These are phyloP conservation scores for Anadara kagoshimensis DNA, from an alignment of 1,140 invertebrate species.

Conservation along the genomic window DNA sequence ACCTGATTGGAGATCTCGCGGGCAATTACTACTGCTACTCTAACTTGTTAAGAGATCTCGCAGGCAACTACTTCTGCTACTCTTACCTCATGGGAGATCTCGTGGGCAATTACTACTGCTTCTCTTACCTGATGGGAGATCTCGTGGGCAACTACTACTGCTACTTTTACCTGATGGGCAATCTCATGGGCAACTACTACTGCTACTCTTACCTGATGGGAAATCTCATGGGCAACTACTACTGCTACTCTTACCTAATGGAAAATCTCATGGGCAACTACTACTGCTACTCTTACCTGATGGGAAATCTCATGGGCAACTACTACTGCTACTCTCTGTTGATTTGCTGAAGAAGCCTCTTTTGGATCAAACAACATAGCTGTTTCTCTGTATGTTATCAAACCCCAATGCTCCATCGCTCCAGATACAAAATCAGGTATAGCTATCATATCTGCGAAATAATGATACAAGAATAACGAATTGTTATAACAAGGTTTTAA, in stretches of 20 bases:
- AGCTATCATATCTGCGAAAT: slow-evolving; percentile 69
- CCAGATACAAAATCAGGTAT: slow-evolving; percentile 73
- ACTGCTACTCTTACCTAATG: no score
- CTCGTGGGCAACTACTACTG: no score
- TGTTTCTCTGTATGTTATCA: slow-evolving; percentile 71
- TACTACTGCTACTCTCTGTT: slow-evolving; percentile 91
- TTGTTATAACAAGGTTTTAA: no score
- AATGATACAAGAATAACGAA: neutral
- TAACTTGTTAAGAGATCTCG: no score
- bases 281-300: slow-evolving; percentile 71
- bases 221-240: no score
- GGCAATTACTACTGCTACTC: slow-evolving; percentile 88
- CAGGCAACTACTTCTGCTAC: no score
- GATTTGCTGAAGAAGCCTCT: slow-evolving; percentile 82
- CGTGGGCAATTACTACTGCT: no score
- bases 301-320: slow-evolving; percentile 92
- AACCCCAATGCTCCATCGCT: slow-evolving; percentile 74
- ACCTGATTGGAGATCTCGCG: slow-evolving; percentile 89
- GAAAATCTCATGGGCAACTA: no score
- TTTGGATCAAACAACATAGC: slow-evolving; percentile 83
- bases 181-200: slow-evolving; percentile 92
- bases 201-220: no score
- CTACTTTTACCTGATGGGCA: slow-evolving; percentile 80
- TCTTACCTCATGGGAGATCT: no score
- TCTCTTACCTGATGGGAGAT: no score